Conservation (phyloP, 2,888 invertebrate genomes). For the Sialis fuliginosa region DNA sequence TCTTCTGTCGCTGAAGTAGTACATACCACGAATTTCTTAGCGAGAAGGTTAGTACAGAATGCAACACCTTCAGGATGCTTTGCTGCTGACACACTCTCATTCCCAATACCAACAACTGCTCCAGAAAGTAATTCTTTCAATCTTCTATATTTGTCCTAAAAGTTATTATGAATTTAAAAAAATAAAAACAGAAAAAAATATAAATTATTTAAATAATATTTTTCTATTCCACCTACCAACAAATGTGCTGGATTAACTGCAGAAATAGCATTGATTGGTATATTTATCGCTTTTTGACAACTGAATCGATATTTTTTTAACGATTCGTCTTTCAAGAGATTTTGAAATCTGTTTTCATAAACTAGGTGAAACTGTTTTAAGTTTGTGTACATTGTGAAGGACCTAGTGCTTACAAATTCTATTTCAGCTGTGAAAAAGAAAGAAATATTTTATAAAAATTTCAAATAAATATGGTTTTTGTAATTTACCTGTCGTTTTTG, state of each 20-base stretch:
- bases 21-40: conserved; percentile 52
- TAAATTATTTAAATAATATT: background rate
- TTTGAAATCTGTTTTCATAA: conserved; percentile 39
- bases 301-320: conserved; percentile 66
- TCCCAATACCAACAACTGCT: conserved; percentile 42
- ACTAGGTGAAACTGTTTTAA: conserved; percentile 36
- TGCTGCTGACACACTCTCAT: conserved; percentile 40
- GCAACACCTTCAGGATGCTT: conserved; percentile 54
- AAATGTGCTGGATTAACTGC: conserved; percentile 52
- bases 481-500: too few relatives aligned
- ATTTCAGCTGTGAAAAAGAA: conserved; percentile 6
- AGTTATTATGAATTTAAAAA: background rate
- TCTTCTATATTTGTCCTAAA: conserved; percentile 52
- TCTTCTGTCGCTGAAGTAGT: background rate
- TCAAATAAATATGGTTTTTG: too few relatives aligned
- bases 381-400: conserved; percentile 35
- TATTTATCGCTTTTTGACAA: conserved; percentile 72
- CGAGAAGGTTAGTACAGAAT: conserved; percentile 49
- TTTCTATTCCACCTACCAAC: conserved; percentile 9
- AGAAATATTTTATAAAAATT: too few relatives aligned
- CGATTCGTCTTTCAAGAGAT: conserved; percentile 36
- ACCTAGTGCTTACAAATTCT: conserved; percentile 30
- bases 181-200: background rate
- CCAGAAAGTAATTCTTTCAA: conserved; percentile 54
- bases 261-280: conserved; percentile 74